These are phyloP conservation scores for Ladona fulva DNA, from an alignment of 1,140 invertebrate species.

Conservation along the genomic window DNA sequence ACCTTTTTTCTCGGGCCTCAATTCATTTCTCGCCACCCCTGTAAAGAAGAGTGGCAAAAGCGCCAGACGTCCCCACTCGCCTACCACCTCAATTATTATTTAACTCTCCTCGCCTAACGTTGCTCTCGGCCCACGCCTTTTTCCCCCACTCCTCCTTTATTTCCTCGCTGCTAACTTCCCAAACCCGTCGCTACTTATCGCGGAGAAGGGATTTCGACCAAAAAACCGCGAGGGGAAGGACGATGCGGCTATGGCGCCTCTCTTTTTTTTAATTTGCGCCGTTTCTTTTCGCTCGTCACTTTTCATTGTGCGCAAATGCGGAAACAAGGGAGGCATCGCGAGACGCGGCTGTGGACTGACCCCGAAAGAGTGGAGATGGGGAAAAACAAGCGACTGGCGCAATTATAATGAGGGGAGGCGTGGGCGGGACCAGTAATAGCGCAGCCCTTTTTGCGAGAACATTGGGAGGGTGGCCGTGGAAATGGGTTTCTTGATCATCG, in stretches of 20 bases:
- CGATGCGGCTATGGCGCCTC: no score
- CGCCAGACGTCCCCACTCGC: background rate
- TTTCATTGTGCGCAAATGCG: background rate
- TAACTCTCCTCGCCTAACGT: background rate
- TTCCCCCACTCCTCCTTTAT: background rate
- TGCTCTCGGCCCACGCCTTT: background rate
- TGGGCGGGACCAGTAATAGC: no score
- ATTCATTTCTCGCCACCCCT: background rate
- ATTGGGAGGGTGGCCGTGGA: background rate
- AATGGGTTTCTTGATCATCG: background rate
- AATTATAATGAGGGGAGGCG: background rate
- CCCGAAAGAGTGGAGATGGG: background rate
- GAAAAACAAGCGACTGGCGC: background rate
- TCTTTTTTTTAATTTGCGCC: background rate
- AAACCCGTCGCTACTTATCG: background rate
- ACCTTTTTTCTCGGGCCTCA: background rate
- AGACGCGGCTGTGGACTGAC: background rate
- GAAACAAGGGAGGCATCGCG: background rate
- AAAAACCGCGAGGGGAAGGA: no score
- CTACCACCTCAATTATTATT: conserved; percentile 1
- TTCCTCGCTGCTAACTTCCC: background rate
- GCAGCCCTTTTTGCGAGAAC: no score
- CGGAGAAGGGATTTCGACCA: no score
- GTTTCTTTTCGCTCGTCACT: background rate
- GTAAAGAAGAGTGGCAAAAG: background rate